Base-by-base conservation (phyloP, 1,140 invertebrate genomes). In the Frieseomelitta varia region DNA sequence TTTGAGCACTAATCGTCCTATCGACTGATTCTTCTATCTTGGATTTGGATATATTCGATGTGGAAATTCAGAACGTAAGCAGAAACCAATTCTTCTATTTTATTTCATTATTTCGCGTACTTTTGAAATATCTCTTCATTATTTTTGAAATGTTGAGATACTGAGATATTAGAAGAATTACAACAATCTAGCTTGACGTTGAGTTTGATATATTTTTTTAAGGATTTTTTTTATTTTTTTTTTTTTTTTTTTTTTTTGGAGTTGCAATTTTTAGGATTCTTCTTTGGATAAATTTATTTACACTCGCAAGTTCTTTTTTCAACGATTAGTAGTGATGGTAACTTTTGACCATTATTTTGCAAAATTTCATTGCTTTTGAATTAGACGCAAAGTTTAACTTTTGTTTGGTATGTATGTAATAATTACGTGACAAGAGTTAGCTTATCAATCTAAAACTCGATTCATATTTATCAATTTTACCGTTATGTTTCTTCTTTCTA, bases 21-120 rank as follows among this genome's bases (percentile, higher is more conserved):
- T 17, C 53, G 55, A 24, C 15, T 39, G n/a, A 15, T 58, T 21
- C 15, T 15, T 6, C 21, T 30, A 24, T 53, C 19, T 24, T 24
- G 47, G 0, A 27, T 65, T 51, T 67, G 68, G 67, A 73, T 73
- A 39, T 72, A 72, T 55, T 79, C 82, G 68, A 84, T 84, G 82
- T 63, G 69, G 69, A 53, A 34, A 69, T 53, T 21, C n/a, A 27
- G 19, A 84, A 47, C 61, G 68, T 80, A 80, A 84, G 81, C 65
- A 30, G 4, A 71, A 15, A 69, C 1, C 15, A 4, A 71, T 69
- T 15, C 14, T 27, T 65, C 2, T 68, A 4, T 24, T 24, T 69
- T 39, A 47, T 39, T 24, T 24, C 24, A 1, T 4, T 14, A 11
- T 0, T n/a, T n/a, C n/a, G n/a, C 10, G 17, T 10, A 19, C 17